Conservation (phyloP, 2,888 invertebrate genomes). For the Rhagium mordax region DNA sequence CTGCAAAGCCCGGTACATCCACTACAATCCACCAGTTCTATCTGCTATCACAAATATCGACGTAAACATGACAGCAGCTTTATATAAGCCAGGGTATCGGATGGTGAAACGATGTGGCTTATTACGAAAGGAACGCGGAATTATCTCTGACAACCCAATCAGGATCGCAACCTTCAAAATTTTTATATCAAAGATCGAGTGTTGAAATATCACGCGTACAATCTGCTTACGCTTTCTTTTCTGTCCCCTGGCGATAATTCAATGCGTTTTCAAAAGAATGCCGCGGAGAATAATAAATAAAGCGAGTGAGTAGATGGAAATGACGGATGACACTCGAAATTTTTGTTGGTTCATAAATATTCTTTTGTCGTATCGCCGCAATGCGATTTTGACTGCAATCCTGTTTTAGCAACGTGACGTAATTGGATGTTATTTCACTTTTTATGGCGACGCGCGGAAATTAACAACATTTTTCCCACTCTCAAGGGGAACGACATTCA, state of each 20-base stretch:
- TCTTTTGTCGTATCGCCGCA: neutral
- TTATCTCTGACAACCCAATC: neutral
- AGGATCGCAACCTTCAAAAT: neutral
- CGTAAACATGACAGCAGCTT: neutral
- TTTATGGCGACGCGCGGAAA: neutral
- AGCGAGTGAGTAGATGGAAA: neutral
- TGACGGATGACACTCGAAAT: neutral
- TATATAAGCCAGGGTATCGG: neutral
- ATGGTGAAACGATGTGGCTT: neutral
- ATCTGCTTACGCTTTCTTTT: neutral
- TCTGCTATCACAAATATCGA: neutral
- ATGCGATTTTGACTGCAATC: neutral
- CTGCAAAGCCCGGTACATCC: no score
- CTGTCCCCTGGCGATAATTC: neutral
- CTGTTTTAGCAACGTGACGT: neutral
- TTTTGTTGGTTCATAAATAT: neutral
- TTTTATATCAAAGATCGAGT: neutral
- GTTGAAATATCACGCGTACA: neutral
- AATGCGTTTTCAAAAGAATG: neutral
- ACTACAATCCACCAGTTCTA: neutral
- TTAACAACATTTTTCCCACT: constrained; percentile 1
- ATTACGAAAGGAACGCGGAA: neutral
- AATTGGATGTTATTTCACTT: neutral
- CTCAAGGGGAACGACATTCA: neutral
- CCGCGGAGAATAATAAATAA: neutral